phyloP scores from a whole-genome alignment of 2,797 vertebrate species.

The Sitta carolinensis region DNA sequence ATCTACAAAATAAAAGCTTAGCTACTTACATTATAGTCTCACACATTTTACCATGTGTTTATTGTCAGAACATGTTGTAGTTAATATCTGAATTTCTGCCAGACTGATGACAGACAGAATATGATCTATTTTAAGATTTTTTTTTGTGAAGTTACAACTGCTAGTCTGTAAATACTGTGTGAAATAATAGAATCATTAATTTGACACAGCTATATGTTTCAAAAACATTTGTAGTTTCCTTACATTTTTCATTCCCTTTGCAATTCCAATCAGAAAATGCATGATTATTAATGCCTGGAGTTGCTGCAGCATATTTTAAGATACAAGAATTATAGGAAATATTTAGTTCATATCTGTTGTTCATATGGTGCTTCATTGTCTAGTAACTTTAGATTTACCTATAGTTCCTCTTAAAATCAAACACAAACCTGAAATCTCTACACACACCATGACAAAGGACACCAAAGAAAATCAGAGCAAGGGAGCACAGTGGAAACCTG shows the following conservation, averaged over 20 bases:
- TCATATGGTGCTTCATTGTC: not conserved
- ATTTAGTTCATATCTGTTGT: not conserved
- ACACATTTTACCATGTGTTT: slow-evolving; percentile 56
- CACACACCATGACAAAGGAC: not conserved
- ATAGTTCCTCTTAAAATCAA: not conserved
- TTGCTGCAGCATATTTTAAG: not conserved
- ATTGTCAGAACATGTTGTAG: slow-evolving; percentile 40
- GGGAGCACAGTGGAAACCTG: not conserved
- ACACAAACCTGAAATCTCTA: not conserved
- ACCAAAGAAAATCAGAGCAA: not conserved
- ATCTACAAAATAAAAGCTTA: slow-evolving; percentile 29
- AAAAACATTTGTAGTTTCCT: not conserved
- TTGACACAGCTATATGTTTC: slow-evolving; percentile 14
- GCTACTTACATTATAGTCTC: slow-evolving; percentile 45
- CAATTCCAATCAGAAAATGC: slow-evolving; percentile 5
- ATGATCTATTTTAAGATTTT: slow-evolving; percentile 17
- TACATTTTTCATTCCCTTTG: not conserved
- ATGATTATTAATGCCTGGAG: not conserved
- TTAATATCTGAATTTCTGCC: slow-evolving; percentile 58
- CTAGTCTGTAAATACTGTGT: slow-evolving; percentile 31
- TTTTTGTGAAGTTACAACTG: slow-evolving; percentile 23
- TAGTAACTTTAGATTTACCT: not conserved
- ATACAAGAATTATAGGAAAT: not conserved
- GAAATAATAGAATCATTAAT: slow-evolving; percentile 41
- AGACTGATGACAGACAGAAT: slow-evolving; percentile 47